Evolutionary conservation across 30 jellyfish, hydroid and myxozoan species (phyloP), one percentile per base, ranked within the genome.

Genomic region (Nemopilema nomurai): DNA sequence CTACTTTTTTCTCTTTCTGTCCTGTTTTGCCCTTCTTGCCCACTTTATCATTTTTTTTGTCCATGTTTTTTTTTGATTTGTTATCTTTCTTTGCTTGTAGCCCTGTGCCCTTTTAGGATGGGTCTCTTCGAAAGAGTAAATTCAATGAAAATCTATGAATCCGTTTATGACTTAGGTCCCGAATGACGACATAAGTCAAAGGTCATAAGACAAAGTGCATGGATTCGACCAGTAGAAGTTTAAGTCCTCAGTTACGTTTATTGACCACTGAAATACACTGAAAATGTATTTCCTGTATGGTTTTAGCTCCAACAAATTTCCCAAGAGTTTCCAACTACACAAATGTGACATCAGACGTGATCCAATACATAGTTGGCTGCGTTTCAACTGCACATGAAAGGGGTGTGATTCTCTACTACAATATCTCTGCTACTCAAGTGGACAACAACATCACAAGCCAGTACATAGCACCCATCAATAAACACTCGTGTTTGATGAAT

Each of bases 401-500:
- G 28, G 95, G 95, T 21, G 67, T 26, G 4, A 76, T 77, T 25
- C 87, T 77, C 13, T 77, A 77, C 68, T 77, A 77, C 70, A 77
- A 77, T 30, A 19, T 77, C 0, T 52, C 87, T 6, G 87, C 27
- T 0, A 62, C 65, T 27, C 51, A 24, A 0, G 77, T 67, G 29
- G 69, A 7, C 31, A 57, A 77, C 29, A 76, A 65, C 69, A 26
- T 25, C 31, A 67, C 65, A 28, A 77, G 28, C 16, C 65, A 57
- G 69, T 77, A 77, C 76, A 77, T 0, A 24, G 87, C 87, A 1
- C 3, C 16, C 29, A 77, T 77, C 50, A 27, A 28, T 50, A 49
- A 31, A 18, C 57, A 62, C 20, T 21, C 0, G 7, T 77, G 87
- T 51, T 19, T 26, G 24, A 0, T 4, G 0, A 65, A 28, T 16